phyloP scores from a whole-genome alignment of 1,140 invertebrate genomes.

The Trichoplusia ni region DNA sequence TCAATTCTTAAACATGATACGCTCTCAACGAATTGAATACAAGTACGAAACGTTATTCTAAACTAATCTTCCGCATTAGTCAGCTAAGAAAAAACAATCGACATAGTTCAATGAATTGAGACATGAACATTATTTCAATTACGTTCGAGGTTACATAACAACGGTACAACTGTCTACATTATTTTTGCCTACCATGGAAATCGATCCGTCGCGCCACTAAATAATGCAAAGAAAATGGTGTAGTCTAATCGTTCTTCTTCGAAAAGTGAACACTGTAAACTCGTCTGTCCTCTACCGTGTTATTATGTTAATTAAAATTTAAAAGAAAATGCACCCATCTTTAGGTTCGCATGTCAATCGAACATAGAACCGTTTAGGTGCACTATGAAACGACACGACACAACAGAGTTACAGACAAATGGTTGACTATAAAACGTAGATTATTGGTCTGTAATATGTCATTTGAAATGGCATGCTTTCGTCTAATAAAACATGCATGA shows the following conservation, averaged over 20 bases:
- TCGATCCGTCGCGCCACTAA: slow-evolving; percentile 7
- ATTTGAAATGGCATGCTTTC: too few species aligned
- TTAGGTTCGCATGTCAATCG: too few species aligned
- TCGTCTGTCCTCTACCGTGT: too few species aligned
- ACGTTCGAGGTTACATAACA: neutral
- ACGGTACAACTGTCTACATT: neutral
- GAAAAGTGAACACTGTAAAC: too few species aligned
- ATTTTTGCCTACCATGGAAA: neutral
- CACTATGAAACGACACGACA: too few species aligned
- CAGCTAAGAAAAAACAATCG: neutral
- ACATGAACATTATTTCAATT: slow-evolving; percentile 13
- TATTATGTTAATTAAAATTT: too few species aligned
- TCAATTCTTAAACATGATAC: neutral
- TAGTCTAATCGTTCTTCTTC: neutral
- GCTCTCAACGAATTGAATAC: neutral
- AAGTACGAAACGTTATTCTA: neutral
- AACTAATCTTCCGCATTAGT: neutral
- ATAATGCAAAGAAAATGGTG: neutral
- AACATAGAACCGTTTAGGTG: too few species aligned
- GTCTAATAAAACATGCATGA: too few species aligned
- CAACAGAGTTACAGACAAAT: too few species aligned
- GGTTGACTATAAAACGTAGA: too few species aligned
- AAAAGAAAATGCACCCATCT: too few species aligned
- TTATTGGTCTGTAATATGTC: too few species aligned
- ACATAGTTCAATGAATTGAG: slow-evolving; percentile 1